phyloP scores from a whole-genome alignment of 2,888 invertebrate genomes.

The Drosophila limbata region DNA sequence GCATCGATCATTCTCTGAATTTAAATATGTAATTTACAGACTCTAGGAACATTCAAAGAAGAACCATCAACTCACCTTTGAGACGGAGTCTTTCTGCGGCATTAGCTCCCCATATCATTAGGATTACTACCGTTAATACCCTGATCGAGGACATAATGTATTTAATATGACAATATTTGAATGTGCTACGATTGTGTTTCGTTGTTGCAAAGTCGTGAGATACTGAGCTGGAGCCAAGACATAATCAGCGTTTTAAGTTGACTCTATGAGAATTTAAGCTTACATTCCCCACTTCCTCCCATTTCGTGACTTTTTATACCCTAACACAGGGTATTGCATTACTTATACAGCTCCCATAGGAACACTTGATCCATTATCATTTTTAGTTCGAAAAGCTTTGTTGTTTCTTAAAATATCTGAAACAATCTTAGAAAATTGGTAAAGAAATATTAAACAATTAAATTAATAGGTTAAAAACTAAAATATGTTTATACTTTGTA shows the following conservation, averaged over 20 bases:
- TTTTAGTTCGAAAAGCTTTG: too few species aligned
- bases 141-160: background rate
- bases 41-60: background rate
- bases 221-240: background rate
- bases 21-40: background rate
- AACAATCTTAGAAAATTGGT: background rate
- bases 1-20: background rate
- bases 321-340: background rate
- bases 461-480: background rate
- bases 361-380: too few species aligned
- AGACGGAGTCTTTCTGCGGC: background rate
- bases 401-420: background rate
- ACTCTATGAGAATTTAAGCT: background rate
- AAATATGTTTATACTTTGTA: too few species aligned
- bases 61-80: background rate
- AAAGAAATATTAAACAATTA: too few species aligned
- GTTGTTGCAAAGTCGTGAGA: background rate
- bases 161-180: background rate
- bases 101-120: background rate
- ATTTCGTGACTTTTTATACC: background rate
- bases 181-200: background rate
- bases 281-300: background rate
- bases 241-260: background rate
- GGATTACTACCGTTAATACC: background rate
- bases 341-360: too few species aligned